phyloP scores from a whole-genome alignment of 2,113 vertebrate genomes.

The Anhinga anhinga region DNA sequence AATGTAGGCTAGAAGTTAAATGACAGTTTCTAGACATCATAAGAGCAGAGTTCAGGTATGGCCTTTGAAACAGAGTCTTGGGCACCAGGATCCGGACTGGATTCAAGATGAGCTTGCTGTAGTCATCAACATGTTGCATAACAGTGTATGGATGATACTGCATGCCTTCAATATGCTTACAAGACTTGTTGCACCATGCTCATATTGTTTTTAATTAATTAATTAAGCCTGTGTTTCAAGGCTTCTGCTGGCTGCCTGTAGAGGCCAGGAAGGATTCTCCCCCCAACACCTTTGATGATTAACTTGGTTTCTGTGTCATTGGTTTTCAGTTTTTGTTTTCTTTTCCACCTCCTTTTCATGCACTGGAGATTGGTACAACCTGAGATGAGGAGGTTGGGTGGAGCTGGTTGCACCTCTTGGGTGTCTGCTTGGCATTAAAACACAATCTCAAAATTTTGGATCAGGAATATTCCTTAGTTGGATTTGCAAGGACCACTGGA shows the following conservation, averaged over 20 bases:
- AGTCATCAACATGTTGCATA: constrained; percentile 1
- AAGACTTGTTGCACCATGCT: constrained; percentile 36
- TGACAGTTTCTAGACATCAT: background rate
- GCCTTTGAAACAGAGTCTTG: background rate
- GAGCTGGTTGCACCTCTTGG: background rate
- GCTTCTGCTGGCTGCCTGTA: background rate
- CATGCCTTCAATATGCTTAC: background rate
- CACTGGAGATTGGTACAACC: background rate
- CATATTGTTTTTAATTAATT: background rate
- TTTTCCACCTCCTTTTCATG: constrained; percentile 33
- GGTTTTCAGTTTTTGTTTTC: constrained; percentile 45
- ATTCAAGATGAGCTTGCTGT: background rate
- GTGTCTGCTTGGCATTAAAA: background rate
- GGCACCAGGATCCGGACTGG: background rate
- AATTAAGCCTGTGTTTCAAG: constrained; percentile 6
- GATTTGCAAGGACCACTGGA: background rate
- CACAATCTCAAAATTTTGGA: background rate
- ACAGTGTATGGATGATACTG: background rate
- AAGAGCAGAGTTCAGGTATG: background rate
- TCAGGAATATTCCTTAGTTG: background rate
- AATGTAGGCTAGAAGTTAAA: background rate
- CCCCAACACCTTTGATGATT: background rate
- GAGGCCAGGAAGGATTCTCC: background rate
- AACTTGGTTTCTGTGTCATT: constrained; percentile 33
- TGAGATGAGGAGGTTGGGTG: background rate